Evolutionary conservation across 2,113 vertebrate genomes (phyloP).

Genomic region (Myiozetetes cayanensis): DNA sequence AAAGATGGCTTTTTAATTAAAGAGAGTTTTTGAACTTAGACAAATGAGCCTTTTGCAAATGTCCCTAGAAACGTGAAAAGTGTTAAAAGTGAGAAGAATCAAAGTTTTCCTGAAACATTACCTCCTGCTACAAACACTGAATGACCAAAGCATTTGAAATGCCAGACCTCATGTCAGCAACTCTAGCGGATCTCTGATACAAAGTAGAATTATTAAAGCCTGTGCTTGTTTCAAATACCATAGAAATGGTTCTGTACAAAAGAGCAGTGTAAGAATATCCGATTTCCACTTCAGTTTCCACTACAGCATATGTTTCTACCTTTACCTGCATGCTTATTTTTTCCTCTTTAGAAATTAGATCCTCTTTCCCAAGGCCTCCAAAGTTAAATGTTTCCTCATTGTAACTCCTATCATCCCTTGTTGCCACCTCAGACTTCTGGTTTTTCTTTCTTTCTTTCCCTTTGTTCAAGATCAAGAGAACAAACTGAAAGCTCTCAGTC

Average conservation of each 20-base stretch:
- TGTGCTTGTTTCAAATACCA: neutral
- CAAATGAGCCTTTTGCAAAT: slow-evolving; percentile 30
- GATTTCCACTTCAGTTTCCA: neutral
- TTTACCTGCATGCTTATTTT: slow-evolving; percentile 1
- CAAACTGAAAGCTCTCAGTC: slow-evolving; percentile 4
- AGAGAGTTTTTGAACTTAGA: slow-evolving; percentile 46
- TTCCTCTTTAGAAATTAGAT: slow-evolving; percentile 33
- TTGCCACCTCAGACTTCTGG: neutral
- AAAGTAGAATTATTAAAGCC: neutral
- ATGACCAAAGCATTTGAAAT: neutral
- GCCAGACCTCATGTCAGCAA: neutral
- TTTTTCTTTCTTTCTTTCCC: slow-evolving; percentile 5
- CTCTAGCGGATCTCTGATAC: neutral
- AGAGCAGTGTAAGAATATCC: neutral
- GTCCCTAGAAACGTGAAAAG: slow-evolving; percentile 40
- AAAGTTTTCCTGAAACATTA: neutral
- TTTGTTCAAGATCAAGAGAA: slow-evolving; percentile 39
- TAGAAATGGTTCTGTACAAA: neutral
- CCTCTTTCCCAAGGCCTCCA: neutral
- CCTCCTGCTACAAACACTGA: neutral
- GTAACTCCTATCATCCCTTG: neutral
- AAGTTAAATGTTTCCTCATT: slow-evolving; percentile 29
- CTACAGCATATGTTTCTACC: neutral
- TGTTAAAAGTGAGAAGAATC: slow-evolving; percentile 37
- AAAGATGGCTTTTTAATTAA: slow-evolving; percentile 64